Base-by-base conservation (phyloP, 2,797 vertebrate species). In the Aeoliscus strigatus region DNA sequence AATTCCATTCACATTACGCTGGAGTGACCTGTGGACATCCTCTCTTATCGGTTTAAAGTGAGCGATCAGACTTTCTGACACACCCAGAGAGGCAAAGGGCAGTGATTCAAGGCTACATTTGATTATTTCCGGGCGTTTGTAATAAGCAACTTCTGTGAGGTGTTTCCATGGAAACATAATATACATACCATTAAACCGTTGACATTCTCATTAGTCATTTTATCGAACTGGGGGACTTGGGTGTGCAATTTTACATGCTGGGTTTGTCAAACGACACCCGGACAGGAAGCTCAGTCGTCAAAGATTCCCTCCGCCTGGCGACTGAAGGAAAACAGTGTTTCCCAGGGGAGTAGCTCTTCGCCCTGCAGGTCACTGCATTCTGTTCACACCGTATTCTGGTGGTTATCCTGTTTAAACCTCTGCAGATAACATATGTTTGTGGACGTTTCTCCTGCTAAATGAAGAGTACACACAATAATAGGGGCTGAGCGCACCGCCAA, bases 101-200 rank as follows among this genome's bases (percentile, higher is more conserved):
- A 46, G 17, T 58, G 70, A 79, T 66, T 80, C 51, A 56, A 24
- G 59, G 66, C 49, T 56, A 59, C 17, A n/a, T 55, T 47, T 65
- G 32, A 52, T 61, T 47, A 52, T 23, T 42, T 17, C 24, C 31
- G 35, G 27, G 36, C 14, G 47, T 38, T 29, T 18, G 17, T n/a
- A n/a, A n/a, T n/a, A 6, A 32, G 31, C 1, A 2, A 37, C 35
- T 39, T 53, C 17, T 73, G 62, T 75, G 39, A 30, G 44, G 1
- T 1, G 28, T 64, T 69, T 46, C 65, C 53, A 72, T 71, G 55
- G 67, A 43, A 62, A 80, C 15, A 29, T 29, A 29, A 13, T 37
- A 70, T 39, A 24, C 18, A 21, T 21, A 21, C 53, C 8, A 5
- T 3, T n/a, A 27, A 11, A 66, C 63, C 56, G 56, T 69, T 74